Conservation (phyloP, 2,797 vertebrate genomes). For the Pampus argenteus region DNA sequence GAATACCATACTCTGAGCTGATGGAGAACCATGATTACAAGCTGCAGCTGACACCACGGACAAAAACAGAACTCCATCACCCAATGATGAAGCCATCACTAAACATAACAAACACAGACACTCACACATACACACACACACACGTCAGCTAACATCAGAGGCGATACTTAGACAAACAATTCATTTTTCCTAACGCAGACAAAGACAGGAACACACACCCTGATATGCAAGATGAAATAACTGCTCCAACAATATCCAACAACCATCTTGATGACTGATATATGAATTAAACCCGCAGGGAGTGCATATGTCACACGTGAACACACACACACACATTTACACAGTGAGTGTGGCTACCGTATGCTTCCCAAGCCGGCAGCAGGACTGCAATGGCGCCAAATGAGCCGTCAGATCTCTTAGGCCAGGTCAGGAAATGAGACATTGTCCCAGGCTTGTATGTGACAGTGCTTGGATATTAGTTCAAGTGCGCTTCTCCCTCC, state of each 20-base stretch:
- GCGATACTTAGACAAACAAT: conserved; percentile 9
- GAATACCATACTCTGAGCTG: conserved; percentile 7
- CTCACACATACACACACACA: background rate
- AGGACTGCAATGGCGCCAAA: conserved; percentile 42
- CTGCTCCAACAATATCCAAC: conserved; percentile 18
- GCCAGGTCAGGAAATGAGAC: conserved; percentile 29
- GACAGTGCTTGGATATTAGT: conserved; percentile 34
- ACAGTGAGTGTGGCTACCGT: conserved; percentile 23
- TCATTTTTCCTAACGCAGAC: conserved; percentile 23
- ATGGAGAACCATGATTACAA: conserved; percentile 12
- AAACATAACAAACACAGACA: conserved; percentile 15
- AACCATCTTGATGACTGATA: conserved; percentile 23
- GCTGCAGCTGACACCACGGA: conserved; percentile 37
- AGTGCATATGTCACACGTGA: conserved; percentile 11
- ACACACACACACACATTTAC: conserved; percentile 13
- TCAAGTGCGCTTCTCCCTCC: conserved; percentile 14
- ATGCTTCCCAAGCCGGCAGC: conserved; percentile 28
- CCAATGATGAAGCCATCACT: conserved; percentile 30
- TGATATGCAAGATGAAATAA: conserved; percentile 34
- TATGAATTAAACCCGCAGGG: conserved; percentile 16
- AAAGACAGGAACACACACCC: conserved; percentile 51
- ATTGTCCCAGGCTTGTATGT: conserved; percentile 18
- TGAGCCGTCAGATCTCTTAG: conserved; percentile 48
- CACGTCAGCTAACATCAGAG: conserved; percentile 15
- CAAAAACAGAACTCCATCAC: conserved; percentile 41